Percentiles rank a stretch among this genome's conserved stretches.
Evolutionary conservation across 2,888 invertebrate genomes (phyloP).

Genomic region (Macropis europaea): DNA sequence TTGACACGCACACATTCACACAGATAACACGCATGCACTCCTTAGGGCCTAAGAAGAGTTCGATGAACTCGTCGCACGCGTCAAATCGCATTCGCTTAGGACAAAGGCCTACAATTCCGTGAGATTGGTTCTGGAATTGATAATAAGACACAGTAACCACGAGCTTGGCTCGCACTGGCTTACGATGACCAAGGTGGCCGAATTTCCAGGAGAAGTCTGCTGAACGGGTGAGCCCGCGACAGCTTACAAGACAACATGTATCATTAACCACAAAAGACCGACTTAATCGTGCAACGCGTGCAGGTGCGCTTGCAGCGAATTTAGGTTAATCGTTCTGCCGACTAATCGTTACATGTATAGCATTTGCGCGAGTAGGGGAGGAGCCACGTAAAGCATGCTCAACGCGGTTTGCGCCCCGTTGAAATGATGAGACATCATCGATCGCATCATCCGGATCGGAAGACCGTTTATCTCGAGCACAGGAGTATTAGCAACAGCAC

Average conservation of each 20-base stretch:
- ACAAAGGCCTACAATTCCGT: no score
- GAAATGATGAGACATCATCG: slow-evolving; percentile 28
- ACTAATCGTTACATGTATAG: slow-evolving; percentile 65
- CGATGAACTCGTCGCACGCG: background rate
- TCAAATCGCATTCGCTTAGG: no score
- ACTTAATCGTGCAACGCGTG: slow-evolving; percentile 65
- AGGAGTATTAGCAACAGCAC: background rate
- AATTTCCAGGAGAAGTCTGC: no score
- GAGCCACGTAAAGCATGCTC: slow-evolving; percentile 44
- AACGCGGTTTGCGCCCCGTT: background rate
- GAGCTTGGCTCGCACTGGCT: background rate
- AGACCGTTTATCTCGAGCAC: slow-evolving; percentile 13
- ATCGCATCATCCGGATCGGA: slow-evolving; percentile 21
- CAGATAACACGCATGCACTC: background rate
- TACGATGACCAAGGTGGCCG: background rate
- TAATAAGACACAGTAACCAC: slow-evolving; percentile 19
- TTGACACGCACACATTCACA: no score
- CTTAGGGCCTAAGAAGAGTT: background rate
- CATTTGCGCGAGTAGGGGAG: slow-evolving; percentile 36
- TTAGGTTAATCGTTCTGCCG: slow-evolving; percentile 72
- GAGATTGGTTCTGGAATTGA: slow-evolving; percentile 35
- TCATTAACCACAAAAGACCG: slow-evolving; percentile 63
- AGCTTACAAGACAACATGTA: slow-evolving; percentile 47
- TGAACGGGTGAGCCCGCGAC: slow-evolving; percentile 32
- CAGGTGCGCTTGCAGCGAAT: slow-evolving; percentile 67